Evolutionary conservation across 1,140 invertebrate species (phyloP).

Genomic region (Rhagoletis pomonella): DNA sequence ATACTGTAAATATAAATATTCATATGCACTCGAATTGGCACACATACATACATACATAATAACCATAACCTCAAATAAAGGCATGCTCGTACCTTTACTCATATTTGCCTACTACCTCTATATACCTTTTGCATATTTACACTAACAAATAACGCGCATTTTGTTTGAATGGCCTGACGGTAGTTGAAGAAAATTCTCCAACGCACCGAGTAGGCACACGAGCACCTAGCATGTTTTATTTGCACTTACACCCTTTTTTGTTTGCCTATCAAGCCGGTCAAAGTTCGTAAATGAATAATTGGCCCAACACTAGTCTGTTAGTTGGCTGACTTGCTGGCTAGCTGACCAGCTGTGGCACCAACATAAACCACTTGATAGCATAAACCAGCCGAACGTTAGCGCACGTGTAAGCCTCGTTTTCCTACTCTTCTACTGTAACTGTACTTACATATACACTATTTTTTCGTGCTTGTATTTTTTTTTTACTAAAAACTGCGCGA

Average conservation of each 20-base stretch:
- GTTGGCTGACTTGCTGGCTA: background rate
- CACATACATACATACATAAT: background rate
- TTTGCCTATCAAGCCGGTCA: constrained; percentile 22
- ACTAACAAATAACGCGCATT: background rate
- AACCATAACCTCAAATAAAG: background rate
- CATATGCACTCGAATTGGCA: too few species aligned
- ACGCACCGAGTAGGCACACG: background rate
- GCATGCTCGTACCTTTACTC: background rate
- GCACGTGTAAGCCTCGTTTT: background rate
- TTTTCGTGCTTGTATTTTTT: background rate
- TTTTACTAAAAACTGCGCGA: background rate
- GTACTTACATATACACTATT: constrained; percentile 8
- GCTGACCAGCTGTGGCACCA: background rate
- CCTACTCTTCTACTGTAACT: background rate
- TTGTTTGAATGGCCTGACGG: background rate
- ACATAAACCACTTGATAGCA: constrained; percentile 37
- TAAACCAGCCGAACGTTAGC: background rate
- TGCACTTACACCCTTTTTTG: constrained; percentile 32
- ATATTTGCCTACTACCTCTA: background rate
- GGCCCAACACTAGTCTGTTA: background rate
- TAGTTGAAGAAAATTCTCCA: background rate
- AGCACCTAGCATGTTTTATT: constrained; percentile 14
- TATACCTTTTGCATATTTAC: constrained; percentile 4
- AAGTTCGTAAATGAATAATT: constrained; percentile 45
- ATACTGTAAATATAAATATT: too few species aligned